phyloP scores from a whole-genome alignment of 2,888 invertebrate species.

The Neoitamus cyanurus region DNA sequence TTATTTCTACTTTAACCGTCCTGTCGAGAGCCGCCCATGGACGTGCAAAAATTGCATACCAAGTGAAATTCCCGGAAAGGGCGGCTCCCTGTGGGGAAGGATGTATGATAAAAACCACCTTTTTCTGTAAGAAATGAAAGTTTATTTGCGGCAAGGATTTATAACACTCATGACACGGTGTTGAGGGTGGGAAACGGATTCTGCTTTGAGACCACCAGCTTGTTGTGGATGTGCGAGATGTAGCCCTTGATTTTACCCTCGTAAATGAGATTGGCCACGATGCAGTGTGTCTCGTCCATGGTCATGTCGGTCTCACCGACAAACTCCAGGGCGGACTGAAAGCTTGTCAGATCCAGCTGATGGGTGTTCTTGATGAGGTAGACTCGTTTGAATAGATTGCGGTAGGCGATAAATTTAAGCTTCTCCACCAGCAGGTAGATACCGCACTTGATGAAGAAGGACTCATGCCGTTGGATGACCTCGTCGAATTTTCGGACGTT shows the following conservation, averaged over 20 bases:
- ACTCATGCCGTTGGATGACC: conserved; percentile 86
- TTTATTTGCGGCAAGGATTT: neutral
- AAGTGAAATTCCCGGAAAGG: neutral
- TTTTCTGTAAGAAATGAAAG: neutral
- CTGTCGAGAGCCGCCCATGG: neutral
- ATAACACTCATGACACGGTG: conserved; percentile 67
- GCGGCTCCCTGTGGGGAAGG: neutral
- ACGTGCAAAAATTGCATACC: neutral
- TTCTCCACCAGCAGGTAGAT: conserved; percentile 98
- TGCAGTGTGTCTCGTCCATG: conserved; percentile 94
- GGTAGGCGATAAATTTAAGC: conserved; percentile 91
- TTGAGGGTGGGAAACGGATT: conserved; percentile 91
- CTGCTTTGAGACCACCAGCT: conserved; percentile 96
- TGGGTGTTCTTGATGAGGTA: conserved; percentile 81
- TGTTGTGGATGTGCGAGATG: conserved; percentile 96
- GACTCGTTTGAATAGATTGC: conserved; percentile 94
- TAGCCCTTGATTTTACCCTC: conserved; percentile 99
- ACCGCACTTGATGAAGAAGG: conserved; percentile 95
- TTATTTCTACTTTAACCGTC: neutral
- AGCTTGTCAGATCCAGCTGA: conserved; percentile 87
- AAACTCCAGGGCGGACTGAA: conserved; percentile 84
- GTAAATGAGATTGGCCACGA: conserved; percentile 94
- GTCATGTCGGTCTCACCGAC: conserved; percentile 88
- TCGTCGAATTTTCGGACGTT: conserved; percentile 85
- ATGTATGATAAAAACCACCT: neutral